Base-by-base conservation (phyloP, 2,113 vertebrate species). In the Chaetops frenatus region DNA sequence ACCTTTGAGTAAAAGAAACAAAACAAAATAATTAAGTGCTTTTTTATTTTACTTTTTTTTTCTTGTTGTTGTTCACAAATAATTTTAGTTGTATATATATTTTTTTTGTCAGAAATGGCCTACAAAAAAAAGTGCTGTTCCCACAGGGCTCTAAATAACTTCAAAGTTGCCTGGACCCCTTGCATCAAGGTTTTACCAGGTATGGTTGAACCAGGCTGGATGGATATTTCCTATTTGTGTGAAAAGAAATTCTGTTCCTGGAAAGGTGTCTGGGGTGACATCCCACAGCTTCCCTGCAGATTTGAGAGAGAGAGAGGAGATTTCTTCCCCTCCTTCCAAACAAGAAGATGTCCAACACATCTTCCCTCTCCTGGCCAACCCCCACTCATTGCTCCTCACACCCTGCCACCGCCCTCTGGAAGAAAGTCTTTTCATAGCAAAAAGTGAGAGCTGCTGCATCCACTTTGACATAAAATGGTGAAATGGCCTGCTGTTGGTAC, bases 81-180 rank as follows among this genome's bases (percentile, higher is more conserved):
- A 97, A 92, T 98, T 98, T 98, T 97, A 98, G 98, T 98, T 99
- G 98, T 99, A 98, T 98, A 99, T 98, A 98, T 96, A 64, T 91
- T 96, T 95, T 93, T 99, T 99, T 98, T 98, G 98, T 98, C 97
- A 76, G 95, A 96, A 97, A 97, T 97, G 98, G 98, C 98, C 97
- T 97, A 96, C 95, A 96, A 97, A 97, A 96, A 88, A 96, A 88
- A 96, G 97, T 97, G 94, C 97, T 96, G 96, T 97, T 96, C 72
- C 94, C 92, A 95, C 86, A 89, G 97, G 97, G 97, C 97, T 96
- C 96, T 97, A 96, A 94, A 94, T 76, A 91, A 88, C 95, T 53
- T 96, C 92, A 90, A 50, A 96, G 95, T 92, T 96, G 96, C 97
- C 97, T 82, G 79, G 95, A 96, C 97, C 96, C 97, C 97, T 97